Evolutionary conservation across 2,113 vertebrate species (phyloP), one percentile per base, ranked within the genome.

Genomic region (Burhinus oedicnemus): DNA sequence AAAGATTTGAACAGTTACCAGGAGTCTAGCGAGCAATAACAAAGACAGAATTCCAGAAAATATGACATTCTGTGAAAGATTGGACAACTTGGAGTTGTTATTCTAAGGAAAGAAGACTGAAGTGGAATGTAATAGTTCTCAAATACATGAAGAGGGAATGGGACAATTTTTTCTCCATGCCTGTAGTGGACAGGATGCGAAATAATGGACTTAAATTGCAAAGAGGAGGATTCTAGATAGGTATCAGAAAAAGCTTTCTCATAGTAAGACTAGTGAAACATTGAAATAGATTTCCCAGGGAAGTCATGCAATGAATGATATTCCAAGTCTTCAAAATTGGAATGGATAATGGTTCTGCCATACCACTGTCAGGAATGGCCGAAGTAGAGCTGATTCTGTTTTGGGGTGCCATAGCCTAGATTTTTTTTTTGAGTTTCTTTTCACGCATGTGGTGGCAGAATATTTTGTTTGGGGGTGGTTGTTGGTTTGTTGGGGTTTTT

Each of bases 311-410:
- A 23, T 13, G 40, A 45, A 5, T 5, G 3, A 2, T 15, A 3
- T 36, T 83, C 5, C 25, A 15, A 12, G 20, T 27, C 49, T 80
- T 76, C 22, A 76, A 60, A 77, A 36, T 2, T 6, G 8, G 44
- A 32, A 14, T 2, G 32, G 38, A 5, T 36, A 3, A 27, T 0
- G 0, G 9, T 66, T 69, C 36, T 57, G 30, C 17, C 0, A 0
- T 45, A 22, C n/a, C 20, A 4, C 30, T 72, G 54, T 13, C 0
- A 1, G 55, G 27, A 54, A 18, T 26, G 75, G n/a, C 66, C 72
- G 44, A n/a, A 15, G 9, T 19, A 69, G 40, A 55, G 44, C 18
- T 38, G 42, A 9, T 79, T 62, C 42, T 60, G 15, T 9, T 77
- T 45, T 77, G 25, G 12, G 11, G 7, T 36, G 26, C 65, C 17